phyloP scores from a whole-genome alignment of 2,113 vertebrate species.

The Myiozetetes cayanensis region DNA sequence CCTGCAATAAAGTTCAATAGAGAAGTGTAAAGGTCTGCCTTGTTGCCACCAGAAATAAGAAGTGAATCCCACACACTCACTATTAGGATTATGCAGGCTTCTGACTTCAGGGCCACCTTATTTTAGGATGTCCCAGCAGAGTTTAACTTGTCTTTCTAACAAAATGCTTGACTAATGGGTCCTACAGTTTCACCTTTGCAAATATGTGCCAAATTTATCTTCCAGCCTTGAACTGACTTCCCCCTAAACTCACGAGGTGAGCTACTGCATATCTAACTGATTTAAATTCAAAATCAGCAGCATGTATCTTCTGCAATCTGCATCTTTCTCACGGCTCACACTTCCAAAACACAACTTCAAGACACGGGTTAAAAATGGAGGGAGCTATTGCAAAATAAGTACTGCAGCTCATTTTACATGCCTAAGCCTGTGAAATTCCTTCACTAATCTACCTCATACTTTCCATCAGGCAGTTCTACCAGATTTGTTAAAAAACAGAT shows the following conservation, averaged over 20 bases:
- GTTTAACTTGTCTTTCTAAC: not conserved
- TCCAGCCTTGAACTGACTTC: not conserved
- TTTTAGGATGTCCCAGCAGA: not conserved
- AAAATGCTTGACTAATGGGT: not conserved
- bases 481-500: not conserved
- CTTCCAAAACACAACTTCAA: not conserved
- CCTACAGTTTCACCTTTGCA: not conserved
- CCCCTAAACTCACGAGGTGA: not conserved
- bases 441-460: constrained; percentile 9
- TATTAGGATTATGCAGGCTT: not conserved
- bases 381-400: not conserved
- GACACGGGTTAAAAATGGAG: not conserved
- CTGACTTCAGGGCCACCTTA: not conserved
- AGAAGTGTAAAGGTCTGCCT: not conserved
- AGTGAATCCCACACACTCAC: not conserved
- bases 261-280: not conserved
- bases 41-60: not conserved
- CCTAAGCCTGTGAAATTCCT: constrained; percentile 28
- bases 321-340: not conserved
- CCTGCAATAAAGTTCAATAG: not conserved
- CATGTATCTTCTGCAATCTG: not conserved
- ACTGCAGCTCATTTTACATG: not conserved
- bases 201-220: not conserved
- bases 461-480: not conserved
- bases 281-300: constrained; percentile 14